phyloP scores from a whole-genome alignment of 1,140 invertebrate species.

The Zaprionus africanus region DNA sequence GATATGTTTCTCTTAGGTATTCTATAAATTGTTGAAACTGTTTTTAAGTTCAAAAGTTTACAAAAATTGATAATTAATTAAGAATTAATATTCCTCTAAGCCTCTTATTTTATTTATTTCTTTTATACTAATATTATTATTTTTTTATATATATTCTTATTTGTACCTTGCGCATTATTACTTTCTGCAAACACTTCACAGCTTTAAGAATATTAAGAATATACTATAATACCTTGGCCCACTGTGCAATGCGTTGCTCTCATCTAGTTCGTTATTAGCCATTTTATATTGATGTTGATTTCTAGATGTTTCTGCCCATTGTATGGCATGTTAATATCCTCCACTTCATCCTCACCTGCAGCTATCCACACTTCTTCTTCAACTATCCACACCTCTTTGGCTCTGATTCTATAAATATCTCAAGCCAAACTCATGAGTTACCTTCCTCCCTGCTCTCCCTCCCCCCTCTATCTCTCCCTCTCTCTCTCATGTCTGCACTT shows the following conservation, averaged over 20 bases:
- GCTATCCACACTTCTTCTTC: neutral
- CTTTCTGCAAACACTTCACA: no score
- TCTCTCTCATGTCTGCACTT: neutral
- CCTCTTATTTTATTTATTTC: no score
- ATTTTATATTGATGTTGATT: neutral
- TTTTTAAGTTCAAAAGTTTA: no score
- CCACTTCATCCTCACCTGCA: neutral
- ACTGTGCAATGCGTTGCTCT: neutral
- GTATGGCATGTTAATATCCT: neutral
- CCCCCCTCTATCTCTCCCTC: neutral
- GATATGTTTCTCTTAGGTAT: neutral
- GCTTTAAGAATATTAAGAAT: no score
- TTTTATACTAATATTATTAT: no score
- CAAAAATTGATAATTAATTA: no score
- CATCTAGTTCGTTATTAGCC: neutral
- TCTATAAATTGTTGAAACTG: no score
- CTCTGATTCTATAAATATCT: neutral
- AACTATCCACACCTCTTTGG: constrained; percentile 7
- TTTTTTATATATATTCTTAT: no score
- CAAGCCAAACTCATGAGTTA: neutral
- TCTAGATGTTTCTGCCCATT: neutral
- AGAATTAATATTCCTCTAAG: no score
- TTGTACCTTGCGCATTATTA: no score
- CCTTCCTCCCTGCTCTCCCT: neutral
- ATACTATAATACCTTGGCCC: neutral